Conservation (phyloP, 1,140 invertebrate genomes). For the Chionoecetes opilio region DNA sequence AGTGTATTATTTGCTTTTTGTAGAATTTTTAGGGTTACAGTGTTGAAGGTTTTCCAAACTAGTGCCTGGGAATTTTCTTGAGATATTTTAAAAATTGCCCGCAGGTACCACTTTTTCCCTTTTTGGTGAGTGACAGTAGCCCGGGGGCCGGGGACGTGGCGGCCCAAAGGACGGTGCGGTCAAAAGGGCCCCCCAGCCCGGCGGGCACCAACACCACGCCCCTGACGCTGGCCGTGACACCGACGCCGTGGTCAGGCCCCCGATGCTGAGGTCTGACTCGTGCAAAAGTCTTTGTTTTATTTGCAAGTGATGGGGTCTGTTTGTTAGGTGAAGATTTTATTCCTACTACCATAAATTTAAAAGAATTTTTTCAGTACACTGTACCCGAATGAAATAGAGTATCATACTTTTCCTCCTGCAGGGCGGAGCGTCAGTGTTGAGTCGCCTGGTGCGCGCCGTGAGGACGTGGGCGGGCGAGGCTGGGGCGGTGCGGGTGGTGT, state of each 20-base stretch:
- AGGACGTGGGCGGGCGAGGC: neutral
- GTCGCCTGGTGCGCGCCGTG: slow-evolving; percentile 1
- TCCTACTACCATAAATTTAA: neutral
- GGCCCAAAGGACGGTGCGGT: slow-evolving; percentile 43
- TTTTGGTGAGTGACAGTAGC: slow-evolving; percentile 43
- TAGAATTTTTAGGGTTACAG: neutral
- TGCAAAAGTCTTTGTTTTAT: too few species aligned
- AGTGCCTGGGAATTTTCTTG: slow-evolving; percentile 9
- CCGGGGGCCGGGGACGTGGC: slow-evolving; percentile 30
- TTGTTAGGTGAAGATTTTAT: neutral
- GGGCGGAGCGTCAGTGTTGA: slow-evolving; percentile 33
- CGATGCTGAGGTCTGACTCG: neutral
- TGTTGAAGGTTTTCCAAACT: neutral
- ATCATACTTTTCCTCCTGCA: neutral
- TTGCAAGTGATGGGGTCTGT: too few species aligned
- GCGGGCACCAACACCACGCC: slow-evolving; percentile 47
- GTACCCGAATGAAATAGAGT: neutral
- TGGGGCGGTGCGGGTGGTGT: neutral
- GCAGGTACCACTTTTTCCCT: slow-evolving; percentile 48
- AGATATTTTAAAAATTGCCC: neutral
- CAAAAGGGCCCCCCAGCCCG: neutral
- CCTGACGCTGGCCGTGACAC: slow-evolving; percentile 34
- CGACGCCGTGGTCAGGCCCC: neutral
- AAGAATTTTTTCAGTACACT: neutral
- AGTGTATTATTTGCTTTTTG: too few species aligned